A percentile compares a stretch with the other conserved stretches of the same genome.
phyloP scores from a whole-genome alignment of 1,140 invertebrate species.

The Contarinia nasturtii region DNA sequence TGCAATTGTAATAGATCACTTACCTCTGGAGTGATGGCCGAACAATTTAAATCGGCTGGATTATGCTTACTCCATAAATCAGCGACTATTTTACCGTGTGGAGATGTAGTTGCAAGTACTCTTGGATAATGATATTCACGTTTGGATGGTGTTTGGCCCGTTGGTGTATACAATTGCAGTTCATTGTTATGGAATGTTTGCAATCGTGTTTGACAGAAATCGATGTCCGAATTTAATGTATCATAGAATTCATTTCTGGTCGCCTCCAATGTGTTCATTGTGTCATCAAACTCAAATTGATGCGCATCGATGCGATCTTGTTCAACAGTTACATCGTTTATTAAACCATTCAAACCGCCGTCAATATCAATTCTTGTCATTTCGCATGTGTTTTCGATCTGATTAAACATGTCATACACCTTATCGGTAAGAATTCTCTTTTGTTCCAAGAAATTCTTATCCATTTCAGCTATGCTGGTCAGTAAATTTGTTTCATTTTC shows the following conservation, averaged over 20 bases:
- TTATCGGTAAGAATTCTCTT: background rate
- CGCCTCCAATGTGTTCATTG: background rate
- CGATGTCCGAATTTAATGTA: background rate
- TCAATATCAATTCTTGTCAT: background rate
- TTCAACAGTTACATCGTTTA: background rate
- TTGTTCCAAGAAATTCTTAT: background rate
- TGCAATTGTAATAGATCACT: background rate
- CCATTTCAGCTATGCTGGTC: background rate
- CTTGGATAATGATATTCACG: slow-evolving; percentile 39
- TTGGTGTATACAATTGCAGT: slow-evolving; percentile 25
- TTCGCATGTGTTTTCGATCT: background rate
- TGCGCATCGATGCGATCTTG: background rate
- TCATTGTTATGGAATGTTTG: slow-evolving; percentile 23
- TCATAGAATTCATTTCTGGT: background rate
- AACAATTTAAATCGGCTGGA: slow-evolving; percentile 18
- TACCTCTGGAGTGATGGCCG: slow-evolving; percentile 7
- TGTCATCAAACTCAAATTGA: background rate
- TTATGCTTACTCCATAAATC: slow-evolving; percentile 27
- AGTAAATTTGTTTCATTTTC: background rate
- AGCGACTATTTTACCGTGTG: slow-evolving; percentile 41
- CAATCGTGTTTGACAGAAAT: slow-evolving; percentile 3
- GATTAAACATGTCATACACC: background rate
- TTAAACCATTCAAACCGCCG: background rate
- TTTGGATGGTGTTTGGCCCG: slow-evolving; percentile 37
- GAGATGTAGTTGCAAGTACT: slow-evolving; percentile 37